Base-by-base conservation (phyloP, 2,888 invertebrate species). In the Polydrusus cervinus region DNA sequence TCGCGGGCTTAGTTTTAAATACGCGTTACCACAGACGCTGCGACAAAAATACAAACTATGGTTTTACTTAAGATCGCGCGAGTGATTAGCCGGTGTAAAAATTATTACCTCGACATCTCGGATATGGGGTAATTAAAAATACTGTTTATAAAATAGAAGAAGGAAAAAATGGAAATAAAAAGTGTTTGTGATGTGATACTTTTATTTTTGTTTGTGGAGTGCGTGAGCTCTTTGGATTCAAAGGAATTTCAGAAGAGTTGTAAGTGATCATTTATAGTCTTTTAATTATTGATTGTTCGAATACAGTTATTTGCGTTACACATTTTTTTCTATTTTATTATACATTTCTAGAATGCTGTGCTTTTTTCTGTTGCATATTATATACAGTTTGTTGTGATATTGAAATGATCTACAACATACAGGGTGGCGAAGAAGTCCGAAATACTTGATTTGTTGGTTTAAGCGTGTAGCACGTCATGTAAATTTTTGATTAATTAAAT, bases 211-310 rank as follows among this genome's bases (percentile, higher is more conserved):
- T 62, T 61, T 40, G 14, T 70, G 62, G 18, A 51, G 30, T 43
- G 64, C 2, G 80, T 78, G 61, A 20, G 61, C 57, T 72, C 79
- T 57, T 76, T 82, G 82, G 81, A 83, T 80, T 80, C 79, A 38
- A 81, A 81, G 74, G 84, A 83, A 75, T 84, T 84, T 76, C 83
- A 83, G 70, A 84, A 82, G 70, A 83, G 79, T 71, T 75, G 84
- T 84, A 79, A 84, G 84, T 83, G 65, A 9, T 18, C 5, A 25
- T 43, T 18, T n/a, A 13, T n/a, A 1, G 1, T 16, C 18, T 45
- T 34, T 38, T 40, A 40, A 11, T 11, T 40, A 6, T 11, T 11
- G 40, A 3, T 40, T 40, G 11, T 40, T 9, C 40, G 2, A 2
- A 11, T 40, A 40, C 40, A 40, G 40, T 40, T 11, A 1, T 9